Evolutionary conservation across 2,113 vertebrate genomes (phyloP).

Genomic region (Scartelaos histophorus): DNA sequence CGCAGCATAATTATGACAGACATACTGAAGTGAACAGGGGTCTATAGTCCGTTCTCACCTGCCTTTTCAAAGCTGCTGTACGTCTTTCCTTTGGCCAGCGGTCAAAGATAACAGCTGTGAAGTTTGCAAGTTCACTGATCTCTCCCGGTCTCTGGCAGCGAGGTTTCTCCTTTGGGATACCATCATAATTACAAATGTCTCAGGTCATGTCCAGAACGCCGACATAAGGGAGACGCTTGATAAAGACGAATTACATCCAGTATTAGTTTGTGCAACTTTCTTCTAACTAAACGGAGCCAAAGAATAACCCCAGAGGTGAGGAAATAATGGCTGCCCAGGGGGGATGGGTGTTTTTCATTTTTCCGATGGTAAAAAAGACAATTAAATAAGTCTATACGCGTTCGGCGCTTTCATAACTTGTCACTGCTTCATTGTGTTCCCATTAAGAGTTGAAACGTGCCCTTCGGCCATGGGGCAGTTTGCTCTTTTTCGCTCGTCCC

Average conservation of each 20-base stretch:
- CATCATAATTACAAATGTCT: slow-evolving; percentile 92
- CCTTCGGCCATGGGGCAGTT: slow-evolving; percentile 48
- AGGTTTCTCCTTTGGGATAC: slow-evolving; percentile 81
- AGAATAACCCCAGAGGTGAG: slow-evolving; percentile 12
- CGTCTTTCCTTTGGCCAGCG: slow-evolving; percentile 87
- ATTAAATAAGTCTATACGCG: slow-evolving; percentile 35
- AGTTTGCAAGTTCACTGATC: slow-evolving; percentile 89
- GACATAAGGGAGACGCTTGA: slow-evolving; percentile 16
- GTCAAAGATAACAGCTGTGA: slow-evolving; percentile 94
- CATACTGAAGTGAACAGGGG: too few species aligned
- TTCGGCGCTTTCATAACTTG: slow-evolving; percentile 28
- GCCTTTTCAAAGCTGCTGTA: slow-evolving; percentile 78
- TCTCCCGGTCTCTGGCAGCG: slow-evolving; percentile 83
- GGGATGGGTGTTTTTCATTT: slow-evolving; percentile 14
- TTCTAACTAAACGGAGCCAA: slow-evolving; percentile 19
- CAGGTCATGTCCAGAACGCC: slow-evolving; percentile 83
- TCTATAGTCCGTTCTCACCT: slow-evolving; percentile 68
- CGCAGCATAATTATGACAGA: too few species aligned
- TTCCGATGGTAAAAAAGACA: slow-evolving; percentile 14
- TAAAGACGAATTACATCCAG: slow-evolving; percentile 1
- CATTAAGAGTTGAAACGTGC: slow-evolving; percentile 35
- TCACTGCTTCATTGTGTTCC: slow-evolving; percentile 33
- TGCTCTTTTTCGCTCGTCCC: slow-evolving; percentile 50
- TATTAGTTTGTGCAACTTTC: slow-evolving; percentile 4
- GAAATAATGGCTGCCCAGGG: slow-evolving; percentile 20